These are phyloP conservation scores for Onthophagus sagittarius DNA, from an alignment of 2,888 invertebrate species.

Conservation along the genomic window DNA sequence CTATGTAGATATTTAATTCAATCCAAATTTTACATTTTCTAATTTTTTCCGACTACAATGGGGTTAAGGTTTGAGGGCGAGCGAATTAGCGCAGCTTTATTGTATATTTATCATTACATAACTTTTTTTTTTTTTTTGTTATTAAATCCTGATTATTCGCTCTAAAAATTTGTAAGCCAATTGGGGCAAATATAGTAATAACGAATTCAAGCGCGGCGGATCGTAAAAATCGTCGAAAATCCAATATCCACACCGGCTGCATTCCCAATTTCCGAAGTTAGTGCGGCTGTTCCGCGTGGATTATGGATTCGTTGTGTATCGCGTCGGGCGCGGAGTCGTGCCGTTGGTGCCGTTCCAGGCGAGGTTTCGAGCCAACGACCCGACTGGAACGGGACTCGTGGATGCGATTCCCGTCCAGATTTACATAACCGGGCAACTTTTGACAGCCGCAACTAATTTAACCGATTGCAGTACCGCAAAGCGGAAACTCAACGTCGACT, in stretches of 20 bases:
- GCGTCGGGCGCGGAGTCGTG: not conserved
- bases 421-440: conserved; percentile 9
- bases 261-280: not conserved
- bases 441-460: conserved; percentile 10
- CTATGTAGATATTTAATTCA: no score
- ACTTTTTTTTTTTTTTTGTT: no score
- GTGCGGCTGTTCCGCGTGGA: not conserved
- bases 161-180: not conserved
- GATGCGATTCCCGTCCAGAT: not conserved
- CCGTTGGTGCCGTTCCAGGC: not conserved
- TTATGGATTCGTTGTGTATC: not conserved
- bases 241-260: not conserved
- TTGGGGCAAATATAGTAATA: not conserved
- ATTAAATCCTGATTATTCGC: not conserved
- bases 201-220: not conserved
- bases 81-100: no score
- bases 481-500: not conserved
- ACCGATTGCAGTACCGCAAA: conserved; percentile 7
- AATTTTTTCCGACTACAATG: no score
- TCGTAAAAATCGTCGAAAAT: not conserved
- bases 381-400: not conserved
- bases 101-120: no score
- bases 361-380: not conserved
- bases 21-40: no score
- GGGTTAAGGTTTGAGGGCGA: no score